Base-by-base conservation (phyloP, 1,140 invertebrate genomes). In the Ridgeia piscesae region DNA sequence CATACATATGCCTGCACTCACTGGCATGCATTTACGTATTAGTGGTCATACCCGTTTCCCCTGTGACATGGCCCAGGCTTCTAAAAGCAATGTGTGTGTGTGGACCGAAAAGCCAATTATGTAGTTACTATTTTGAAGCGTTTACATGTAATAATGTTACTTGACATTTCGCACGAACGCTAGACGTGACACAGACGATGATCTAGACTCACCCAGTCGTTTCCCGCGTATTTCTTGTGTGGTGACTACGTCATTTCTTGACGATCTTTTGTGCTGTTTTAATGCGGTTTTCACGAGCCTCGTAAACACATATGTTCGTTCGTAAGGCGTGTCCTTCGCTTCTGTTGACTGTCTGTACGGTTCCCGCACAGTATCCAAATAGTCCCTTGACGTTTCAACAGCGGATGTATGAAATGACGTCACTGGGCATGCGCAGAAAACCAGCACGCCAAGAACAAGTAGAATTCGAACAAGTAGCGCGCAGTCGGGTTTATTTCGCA, bases 341-440 rank as follows among this genome's bases (percentile, higher is more conserved):
- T 77, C 17, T 77, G 14, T 31, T 21, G 58, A 77, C 42, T 42
- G 42, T 42, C 42, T 42, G 42, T 42, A 11, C 58, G 58, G 58
- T 77, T 77, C 58, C 48, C 21, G 48, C 48, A 8, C 8, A 50
- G 48, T 50, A 50, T 50, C 48, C 58, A 77, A 77, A 77, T 77
- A 77, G 17, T 77, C 58, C 58, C 58, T 77, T 2, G 58, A 77
- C 58, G 58, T 77, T 77, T 77, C 58, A 77, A 21, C 27, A 21
- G 58, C 58, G 58, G 58, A 27, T 77, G 58, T 77, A 17, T 21
- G 58, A 21, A 77, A 77, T 31, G 58, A 77, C 58, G 11, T 77
- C 58, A 77, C 58, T 77, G 58, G 58, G 58, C 58, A 77, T 77
- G 58, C 58, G 58, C 58, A 77, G 58, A 77, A 77, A 77, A 77